Percentiles rank a stretch among this genome's conserved stretches.
Evolutionary conservation across 2,113 vertebrate species (phyloP).

Genomic region (Elanus axillaris): DNA sequence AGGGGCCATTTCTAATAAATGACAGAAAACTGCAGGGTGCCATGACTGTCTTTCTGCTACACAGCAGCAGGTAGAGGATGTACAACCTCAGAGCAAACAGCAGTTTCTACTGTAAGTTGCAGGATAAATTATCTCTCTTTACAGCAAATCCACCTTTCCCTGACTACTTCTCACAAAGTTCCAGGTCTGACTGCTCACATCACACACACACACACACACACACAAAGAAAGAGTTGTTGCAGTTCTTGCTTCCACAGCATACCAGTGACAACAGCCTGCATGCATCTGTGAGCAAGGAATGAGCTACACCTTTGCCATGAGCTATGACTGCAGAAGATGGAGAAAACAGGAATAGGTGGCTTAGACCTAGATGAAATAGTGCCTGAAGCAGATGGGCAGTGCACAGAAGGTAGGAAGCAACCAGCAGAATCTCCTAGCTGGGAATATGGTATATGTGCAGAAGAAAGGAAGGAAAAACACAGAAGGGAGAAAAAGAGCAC

Average conservation of each 20-base stretch:
- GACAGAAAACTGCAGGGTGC: background rate
- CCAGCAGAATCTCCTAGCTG: background rate
- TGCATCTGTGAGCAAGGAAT: background rate
- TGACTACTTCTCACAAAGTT: background rate
- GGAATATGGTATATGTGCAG: background rate
- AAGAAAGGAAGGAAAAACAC: background rate
- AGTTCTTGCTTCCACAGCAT: background rate
- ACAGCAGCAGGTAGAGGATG: background rate
- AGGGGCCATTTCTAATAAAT: conserved; percentile 46
- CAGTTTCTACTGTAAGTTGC: background rate
- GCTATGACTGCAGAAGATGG: background rate
- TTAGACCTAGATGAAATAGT: background rate
- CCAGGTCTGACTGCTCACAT: background rate
- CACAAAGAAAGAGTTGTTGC: background rate
- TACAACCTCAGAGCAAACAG: background rate
- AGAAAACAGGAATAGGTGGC: background rate
- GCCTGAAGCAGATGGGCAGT: background rate
- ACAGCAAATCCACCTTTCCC: background rate
- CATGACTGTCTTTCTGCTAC: background rate
- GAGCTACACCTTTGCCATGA: background rate
- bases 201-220: too few species aligned
- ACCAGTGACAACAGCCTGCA: background rate
- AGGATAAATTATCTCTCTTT: background rate
- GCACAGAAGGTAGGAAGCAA: background rate
- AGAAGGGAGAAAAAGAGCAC: background rate